phyloP scores from a whole-genome alignment of 2,797 vertebrate species.

The Xenops minutus region DNA sequence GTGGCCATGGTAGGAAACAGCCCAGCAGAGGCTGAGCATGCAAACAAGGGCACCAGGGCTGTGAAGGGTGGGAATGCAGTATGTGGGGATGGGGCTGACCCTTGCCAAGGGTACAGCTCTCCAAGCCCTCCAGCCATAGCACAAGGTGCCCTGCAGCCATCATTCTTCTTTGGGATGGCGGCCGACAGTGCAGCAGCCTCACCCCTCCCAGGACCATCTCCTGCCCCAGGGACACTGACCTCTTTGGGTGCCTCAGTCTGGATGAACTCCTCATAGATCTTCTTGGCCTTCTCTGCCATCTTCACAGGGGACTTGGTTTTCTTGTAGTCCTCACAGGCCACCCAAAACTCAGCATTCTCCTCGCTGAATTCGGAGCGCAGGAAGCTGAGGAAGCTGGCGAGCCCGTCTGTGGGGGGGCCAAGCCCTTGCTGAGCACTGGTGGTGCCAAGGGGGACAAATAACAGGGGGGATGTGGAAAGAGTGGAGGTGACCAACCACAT shows the following conservation, averaged over 20 bases:
- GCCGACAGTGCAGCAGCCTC: not conserved
- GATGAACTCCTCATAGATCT: constrained; percentile 96
- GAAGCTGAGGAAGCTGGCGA: constrained; percentile 87
- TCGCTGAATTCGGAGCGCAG: constrained; percentile 96
- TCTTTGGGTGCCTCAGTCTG: constrained; percentile 91
- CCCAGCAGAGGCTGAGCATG: not conserved
- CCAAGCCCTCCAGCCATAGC: rapidly evolving
- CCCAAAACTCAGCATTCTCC: constrained; percentile 96
- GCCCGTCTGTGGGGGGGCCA: constrained; percentile 77
- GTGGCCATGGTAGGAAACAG: not conserved
- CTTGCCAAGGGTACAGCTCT: not conserved
- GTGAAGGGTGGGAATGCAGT: not conserved
- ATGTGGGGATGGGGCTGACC: rapidly evolving
- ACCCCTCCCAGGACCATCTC: rapidly evolving
- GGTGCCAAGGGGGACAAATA: not conserved
- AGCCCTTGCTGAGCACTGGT: not conserved
- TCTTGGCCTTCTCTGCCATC: constrained; percentile 87
- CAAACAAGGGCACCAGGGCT: not conserved
- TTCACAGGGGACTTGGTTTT: constrained; percentile 85
- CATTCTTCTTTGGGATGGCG: not conserved
- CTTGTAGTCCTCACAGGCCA: constrained; percentile 93
- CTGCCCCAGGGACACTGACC: constrained; percentile 73
- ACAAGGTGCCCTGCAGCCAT: not conserved
- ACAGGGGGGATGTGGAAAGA: rapidly evolving
- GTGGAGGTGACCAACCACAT: not conserved